A percentile compares a stretch with the other conserved stretches of the same genome.
Conservation (phyloP, 2,113 vertebrate genomes). For the Mionectes macconnelli region DNA sequence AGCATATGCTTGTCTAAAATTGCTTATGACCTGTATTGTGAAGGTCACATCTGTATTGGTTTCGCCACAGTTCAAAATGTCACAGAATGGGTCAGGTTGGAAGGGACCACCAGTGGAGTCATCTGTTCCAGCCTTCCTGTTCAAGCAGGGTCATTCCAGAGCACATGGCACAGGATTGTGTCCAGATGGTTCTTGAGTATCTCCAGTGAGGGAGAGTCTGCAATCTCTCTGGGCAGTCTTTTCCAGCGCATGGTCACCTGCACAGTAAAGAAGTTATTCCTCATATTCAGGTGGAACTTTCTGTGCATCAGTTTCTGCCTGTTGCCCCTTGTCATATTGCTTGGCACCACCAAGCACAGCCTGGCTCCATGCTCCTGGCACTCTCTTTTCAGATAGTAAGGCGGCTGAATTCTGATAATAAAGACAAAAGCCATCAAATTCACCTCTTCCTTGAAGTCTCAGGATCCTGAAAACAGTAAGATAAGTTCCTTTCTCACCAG, state of each 20-base stretch:
- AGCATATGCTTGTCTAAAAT: not conserved
- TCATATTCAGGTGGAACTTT: not conserved
- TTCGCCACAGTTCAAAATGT: not conserved
- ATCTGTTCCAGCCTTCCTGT: not conserved
- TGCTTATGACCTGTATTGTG: not conserved
- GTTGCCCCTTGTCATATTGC: not conserved
- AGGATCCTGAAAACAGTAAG: rapidly evolving
- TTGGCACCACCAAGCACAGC: no score
- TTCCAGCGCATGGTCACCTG: not conserved
- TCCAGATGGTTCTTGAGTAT: not conserved
- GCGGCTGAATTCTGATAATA: not conserved
- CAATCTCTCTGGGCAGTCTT: not conserved
- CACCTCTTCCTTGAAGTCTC: no score
- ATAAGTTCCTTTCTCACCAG: not conserved
- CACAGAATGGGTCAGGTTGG: not conserved
- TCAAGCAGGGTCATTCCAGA: not conserved
- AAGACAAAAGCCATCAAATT: not conserved
- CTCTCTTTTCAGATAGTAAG: not conserved
- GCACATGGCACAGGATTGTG: not conserved
- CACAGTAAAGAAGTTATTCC: not conserved
- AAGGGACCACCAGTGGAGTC: not conserved
- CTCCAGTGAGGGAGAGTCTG: not conserved
- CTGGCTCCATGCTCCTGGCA: not conserved
- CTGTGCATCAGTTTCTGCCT: not conserved
- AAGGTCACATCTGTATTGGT: not conserved